Evolutionary conservation across 2,797 vertebrate genomes (phyloP), one percentile per base, ranked within the genome.

Genomic region (Anguilla anguilla): DNA sequence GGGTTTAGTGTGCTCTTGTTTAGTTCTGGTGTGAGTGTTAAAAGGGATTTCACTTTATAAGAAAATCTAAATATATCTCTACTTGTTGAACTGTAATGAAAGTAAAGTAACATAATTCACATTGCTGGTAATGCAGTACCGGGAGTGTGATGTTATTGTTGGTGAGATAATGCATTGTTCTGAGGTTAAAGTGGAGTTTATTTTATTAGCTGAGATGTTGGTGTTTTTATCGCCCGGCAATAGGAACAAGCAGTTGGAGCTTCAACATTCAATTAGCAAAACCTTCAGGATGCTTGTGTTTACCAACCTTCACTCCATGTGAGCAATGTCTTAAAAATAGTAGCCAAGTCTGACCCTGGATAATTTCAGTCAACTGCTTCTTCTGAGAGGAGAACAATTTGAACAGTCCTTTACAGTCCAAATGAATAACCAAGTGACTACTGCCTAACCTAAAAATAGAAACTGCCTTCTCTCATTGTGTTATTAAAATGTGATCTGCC

Each of bases 161-260:
- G 53, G 61, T 89, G 85, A 88, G 88, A 88, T 93, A 85, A 59
- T 43, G 86, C 74, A 91, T 88, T 88, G 85, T 91, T 91, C 91
- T 31, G 74, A 61, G 83, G 87, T 86, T 83, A 91, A 49, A 67
- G 85, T 84, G 55, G 74, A n/a, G 74, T 51, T 59, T n/a, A 89
- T 81, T 93, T 94, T 92, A 93, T 93, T 91, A 88, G 5, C 43
- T 46, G 43, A 46, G 88, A 57, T 92, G 89, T 92, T 93, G 92
- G 92, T 94, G 92, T 89, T 91, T 92, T 79, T 87, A 13, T 85
- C 25, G 57, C 85, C 79, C 59, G 88, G 85, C 28, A 43, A 17
- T 49, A 87, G 67, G 59, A 49, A 55, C 19, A 6, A 39, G 17
- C 6, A 2, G 69, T 64, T 55, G 39, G 28, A 31, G 57, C 51